Conservation (phyloP, 2,797 vertebrate genomes). For the Dryobates pubescens region DNA sequence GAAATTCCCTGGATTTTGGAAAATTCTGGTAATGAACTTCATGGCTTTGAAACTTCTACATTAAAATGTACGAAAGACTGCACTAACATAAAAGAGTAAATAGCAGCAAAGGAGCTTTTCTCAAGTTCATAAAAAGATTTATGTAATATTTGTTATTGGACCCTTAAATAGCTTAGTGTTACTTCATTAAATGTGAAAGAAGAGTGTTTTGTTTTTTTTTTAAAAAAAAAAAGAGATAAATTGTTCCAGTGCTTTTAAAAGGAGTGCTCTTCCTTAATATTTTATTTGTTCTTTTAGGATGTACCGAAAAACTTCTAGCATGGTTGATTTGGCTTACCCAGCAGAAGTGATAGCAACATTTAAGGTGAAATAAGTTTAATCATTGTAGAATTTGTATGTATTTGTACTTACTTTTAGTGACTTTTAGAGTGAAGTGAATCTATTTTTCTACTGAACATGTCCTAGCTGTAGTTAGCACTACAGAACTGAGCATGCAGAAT, state of each 20-base stretch:
- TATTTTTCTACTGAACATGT: neutral
- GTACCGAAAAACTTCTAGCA: conserved; percentile 94
- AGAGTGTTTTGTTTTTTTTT: neutral
- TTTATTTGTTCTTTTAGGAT: conserved; percentile 84
- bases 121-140: neutral
- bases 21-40: neutral
- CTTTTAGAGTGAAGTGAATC: neutral
- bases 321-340: conserved; percentile 93
- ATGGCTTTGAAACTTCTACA: neutral
- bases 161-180: neutral
- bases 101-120: neutral
- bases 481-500: neutral
- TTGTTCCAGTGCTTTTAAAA: neutral
- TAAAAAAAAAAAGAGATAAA: neutral
- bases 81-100: neutral
- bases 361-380: conserved; percentile 83
- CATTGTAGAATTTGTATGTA: conserved; percentile 19
- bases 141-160: neutral
- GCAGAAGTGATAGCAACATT: conserved; percentile 89
- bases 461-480: neutral
- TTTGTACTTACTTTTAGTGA: neutral
- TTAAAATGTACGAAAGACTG: neutral
- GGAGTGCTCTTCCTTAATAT: neutral
- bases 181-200: neutral
- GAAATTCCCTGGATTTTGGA: neutral